Base-by-base conservation (phyloP, 2,888 invertebrate genomes). In the Limnephilus auricula region DNA sequence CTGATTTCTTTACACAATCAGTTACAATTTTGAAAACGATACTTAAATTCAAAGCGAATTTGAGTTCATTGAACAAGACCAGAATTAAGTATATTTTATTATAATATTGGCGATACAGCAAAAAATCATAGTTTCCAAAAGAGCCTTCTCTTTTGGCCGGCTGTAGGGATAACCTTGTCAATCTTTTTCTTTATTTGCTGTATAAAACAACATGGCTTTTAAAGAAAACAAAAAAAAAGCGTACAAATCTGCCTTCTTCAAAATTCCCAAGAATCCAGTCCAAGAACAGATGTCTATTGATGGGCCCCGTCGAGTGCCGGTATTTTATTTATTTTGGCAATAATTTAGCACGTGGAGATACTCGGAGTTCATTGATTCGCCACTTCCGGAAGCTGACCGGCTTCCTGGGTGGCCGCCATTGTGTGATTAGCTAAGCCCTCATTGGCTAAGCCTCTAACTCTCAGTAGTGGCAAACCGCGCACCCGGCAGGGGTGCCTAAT, bases 301-400 rank as follows among this genome's bases (percentile, higher is more conserved):
- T 9, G 65, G 18, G 65, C 6, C 37, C 30, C 40, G 40, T 37
- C 65, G 87, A 50, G 65, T 87, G 87, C 87, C 65, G 87, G 87
- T 25, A 13, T 12, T 32, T 30, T 45, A 65, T 87, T 87, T 87
- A 87, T 87, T 78, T 87, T 87, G 25, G 30, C 34, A 78, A 87
- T 87, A 32, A 65, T 78, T 87, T 12, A 32, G 31, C 50, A 87
- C 87, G 87, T 87, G 87, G 65, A 65, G 65, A 25, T 65, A 25
- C 25, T 65, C 6, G 65, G 4, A 25, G 30, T 65, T 87, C 65
- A 87, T 87, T 87, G 87, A 65, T 50, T 40, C 15, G 31, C 86
- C 86, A 50, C 86, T 87, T 87, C 87, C 87, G 87, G 87, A 87
- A 87, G 87, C 87, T 32, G 34, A 32, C 34, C 34, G 37, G 34